phyloP scores from a whole-genome alignment of 2,888 invertebrate genomes.

The Nematopogon swammerdamellus region DNA sequence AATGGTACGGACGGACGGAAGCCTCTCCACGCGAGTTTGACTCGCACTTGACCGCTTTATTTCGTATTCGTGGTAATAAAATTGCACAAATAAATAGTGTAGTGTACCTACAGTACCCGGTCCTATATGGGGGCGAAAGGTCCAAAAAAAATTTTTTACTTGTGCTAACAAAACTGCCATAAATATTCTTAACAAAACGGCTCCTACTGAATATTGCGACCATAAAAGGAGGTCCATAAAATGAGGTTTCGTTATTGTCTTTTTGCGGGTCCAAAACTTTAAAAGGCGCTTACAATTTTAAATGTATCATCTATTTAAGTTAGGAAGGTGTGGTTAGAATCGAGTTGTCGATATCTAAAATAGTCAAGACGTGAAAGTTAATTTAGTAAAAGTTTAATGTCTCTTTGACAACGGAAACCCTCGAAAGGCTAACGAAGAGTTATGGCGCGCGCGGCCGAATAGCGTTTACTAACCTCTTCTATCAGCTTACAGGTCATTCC shows the following conservation, averaged over 20 bases:
- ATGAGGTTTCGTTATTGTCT: conserved; percentile 45
- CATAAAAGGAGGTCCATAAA: conserved; percentile 47
- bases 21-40: no score
- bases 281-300: conserved; percentile 29
- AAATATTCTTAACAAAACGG: conserved; percentile 50
- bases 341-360: neutral
- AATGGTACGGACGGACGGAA: no score
- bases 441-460: no score
- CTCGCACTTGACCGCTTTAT: no score
- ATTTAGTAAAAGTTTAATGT: neutral
- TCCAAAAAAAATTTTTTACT: conserved; percentile 32
- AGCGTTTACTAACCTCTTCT: neutral
- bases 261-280: conserved; percentile 36
- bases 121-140: no score
- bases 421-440: no score
- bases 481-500: neutral
- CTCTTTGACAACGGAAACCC: no score
- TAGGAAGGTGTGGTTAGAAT: no score
- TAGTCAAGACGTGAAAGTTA: neutral
- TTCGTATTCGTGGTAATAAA: no score
- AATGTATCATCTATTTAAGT: no score
- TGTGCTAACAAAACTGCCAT: conserved; percentile 39
- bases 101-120: no score
- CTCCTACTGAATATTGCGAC: conserved; percentile 51
- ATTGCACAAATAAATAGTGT: no score